Evolutionary conservation across 2,113 vertebrate species (phyloP), one percentile per base, ranked within the genome.

Genomic region (Epinephelus cyanopodus): DNA sequence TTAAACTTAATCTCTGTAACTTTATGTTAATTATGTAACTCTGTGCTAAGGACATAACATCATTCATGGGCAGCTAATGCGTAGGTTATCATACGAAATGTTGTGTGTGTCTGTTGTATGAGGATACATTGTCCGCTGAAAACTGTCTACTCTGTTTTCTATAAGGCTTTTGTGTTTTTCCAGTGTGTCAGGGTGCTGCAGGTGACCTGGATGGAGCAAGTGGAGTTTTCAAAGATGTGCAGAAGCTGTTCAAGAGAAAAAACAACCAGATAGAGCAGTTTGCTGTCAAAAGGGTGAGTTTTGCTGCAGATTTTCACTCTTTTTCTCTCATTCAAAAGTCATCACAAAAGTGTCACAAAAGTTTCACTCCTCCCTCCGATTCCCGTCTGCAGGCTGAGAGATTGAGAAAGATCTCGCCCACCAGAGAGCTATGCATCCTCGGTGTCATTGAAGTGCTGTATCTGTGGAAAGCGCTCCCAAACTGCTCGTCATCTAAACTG

Each of bases 221-320:
- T 57, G 91, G 93, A 3, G 96, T 99, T 70, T 99, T 99, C 84
- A 97, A 96, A 92, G 98, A 99, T 42, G 98, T 99, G 56, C 98
- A 99, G 94, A 99, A 97, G 89, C 96, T 99, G 79, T 99, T 99
- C 94, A 99, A 99, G 92, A 96, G 98, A 77, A 99, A 99, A 93
- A 99, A 99, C 92, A 99, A 99, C 90, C 98, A 99, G 92, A 99
- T 99, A 23, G 98, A 99, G 79, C 98, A 99, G 84, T 99, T 99
- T 93, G 98, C 98, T 7, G 96, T 99, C 68, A 98, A 98, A 95
- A 98, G 97, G 96, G 98, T 99, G 91, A 7, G 95, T 69, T 15
- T 18, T 10, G 5, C 9, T 70, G 18, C 60, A 58, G 13, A 23
- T 57, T 5, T n/a, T 4, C 1, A 3, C 4, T 45, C 0, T 1